These are phyloP conservation scores for Trichonephila clavata DNA, from an alignment of 1,140 invertebrate genomes.

Conservation along the genomic window DNA sequence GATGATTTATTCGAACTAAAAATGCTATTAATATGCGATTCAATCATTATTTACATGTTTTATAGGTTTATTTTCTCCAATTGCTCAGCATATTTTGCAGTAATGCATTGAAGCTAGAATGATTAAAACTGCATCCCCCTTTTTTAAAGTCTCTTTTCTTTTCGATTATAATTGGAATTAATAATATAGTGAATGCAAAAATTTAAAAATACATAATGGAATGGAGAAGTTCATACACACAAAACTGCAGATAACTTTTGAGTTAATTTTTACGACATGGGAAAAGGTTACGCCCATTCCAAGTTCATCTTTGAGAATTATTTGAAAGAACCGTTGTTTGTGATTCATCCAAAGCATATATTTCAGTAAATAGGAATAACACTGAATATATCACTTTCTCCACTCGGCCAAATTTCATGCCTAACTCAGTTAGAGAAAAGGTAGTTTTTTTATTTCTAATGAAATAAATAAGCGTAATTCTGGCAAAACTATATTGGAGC, in stretches of 20 bases:
- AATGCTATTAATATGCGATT: too few relatives aligned
- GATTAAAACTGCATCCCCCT: not conserved
- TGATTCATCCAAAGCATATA: not conserved
- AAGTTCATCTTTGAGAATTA: not conserved
- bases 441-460: too few relatives aligned
- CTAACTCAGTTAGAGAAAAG: too few relatives aligned
- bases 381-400: not conserved
- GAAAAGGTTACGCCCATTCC: conserved; percentile 18
- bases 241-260: not conserved
- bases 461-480: too few relatives aligned
- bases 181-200: not conserved
- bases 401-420: not conserved
- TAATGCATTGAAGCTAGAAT: not conserved
- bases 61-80: too few relatives aligned
- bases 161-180: not conserved
- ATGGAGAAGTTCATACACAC: not conserved
- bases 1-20: too few relatives aligned
- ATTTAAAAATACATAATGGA: not conserved
- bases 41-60: too few relatives aligned
- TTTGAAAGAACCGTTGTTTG: not conserved
- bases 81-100: not conserved
- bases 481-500: too few relatives aligned
- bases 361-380: not conserved
- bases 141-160: not conserved
- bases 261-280: not conserved